phyloP scores from a whole-genome alignment of 2,797 vertebrate species.

The Benthosema pterotum region DNA sequence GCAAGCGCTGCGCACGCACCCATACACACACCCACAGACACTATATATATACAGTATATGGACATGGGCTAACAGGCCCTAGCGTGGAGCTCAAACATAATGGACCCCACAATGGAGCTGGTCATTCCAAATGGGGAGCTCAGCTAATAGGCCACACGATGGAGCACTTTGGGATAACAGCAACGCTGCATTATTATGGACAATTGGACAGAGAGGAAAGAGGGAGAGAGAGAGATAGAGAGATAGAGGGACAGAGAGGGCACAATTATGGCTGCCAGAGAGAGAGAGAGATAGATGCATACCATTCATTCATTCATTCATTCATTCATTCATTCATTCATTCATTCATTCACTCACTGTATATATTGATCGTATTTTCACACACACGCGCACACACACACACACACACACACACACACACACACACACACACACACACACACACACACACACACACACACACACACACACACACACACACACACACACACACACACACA shows the following conservation, averaged over 20 bases:
- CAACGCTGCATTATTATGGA: constrained; percentile 54
- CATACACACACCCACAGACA: no score
- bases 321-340: no score
- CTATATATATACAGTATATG: no score
- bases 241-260: constrained; percentile 24
- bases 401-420: constrained; percentile 2
- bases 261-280: constrained; percentile 48
- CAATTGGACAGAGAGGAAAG: constrained; percentile 38
- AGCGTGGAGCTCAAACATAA: constrained; percentile 55
- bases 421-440: neutral
- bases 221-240: constrained; percentile 28
- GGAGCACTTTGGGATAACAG: constrained; percentile 58
- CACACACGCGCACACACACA: constrained; percentile 2
- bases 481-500: constrained; percentile 2
- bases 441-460: constrained; percentile 6
- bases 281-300: constrained; percentile 17
- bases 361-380: no score
- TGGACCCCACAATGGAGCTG: constrained; percentile 52
- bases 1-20: constrained; percentile 7
- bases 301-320: no score
- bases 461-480: constrained; percentile 16
- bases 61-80: constrained; percentile 47
- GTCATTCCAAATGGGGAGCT: constrained; percentile 60
- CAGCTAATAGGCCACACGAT: constrained; percentile 48
- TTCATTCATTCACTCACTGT: no score